Evolutionary conservation across 2,797 vertebrate genomes (phyloP), one percentile per base, ranked within the genome.

Genomic region (Enteromius treurensis): DNA sequence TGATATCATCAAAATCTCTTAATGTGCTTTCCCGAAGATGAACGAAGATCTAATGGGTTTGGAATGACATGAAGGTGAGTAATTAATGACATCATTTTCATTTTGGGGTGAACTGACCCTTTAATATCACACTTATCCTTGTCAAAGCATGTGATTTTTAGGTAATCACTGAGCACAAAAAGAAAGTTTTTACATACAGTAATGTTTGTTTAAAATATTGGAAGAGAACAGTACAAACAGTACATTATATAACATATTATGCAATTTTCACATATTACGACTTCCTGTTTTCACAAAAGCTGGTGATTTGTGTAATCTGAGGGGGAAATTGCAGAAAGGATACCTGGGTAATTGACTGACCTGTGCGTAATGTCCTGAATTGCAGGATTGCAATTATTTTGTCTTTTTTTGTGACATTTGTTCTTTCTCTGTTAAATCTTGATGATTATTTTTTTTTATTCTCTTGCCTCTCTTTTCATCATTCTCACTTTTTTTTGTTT

Each of bases 241-340:
- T 60, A 15, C 19, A 45, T 64, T 70, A 49, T 77, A 32, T 68
- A 40, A 40, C 67, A 67, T 4, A 40, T 23, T 14, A 58, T 40
- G 62, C 26, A 49, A 26, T 69, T 4, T 58, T 64, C 23, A 67
- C 32, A 68, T 69, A 42, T 86, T 69, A 60, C 74, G 74, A 62
- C 73, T 71, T 80, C 47, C 71, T 73, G 67, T 84, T 84, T 77
- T 82, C 65, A 68, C 55, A 70, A 75, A 76, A 67, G 67, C 64
- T 75, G 21, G 21, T 58, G 42, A 79, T 87, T 80, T 75, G 62
- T 73, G 73, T 75, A 74, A 79, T 81, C 49, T 23, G 62, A 73
- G 62, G 40, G 40, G 80, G 65, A 84, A 85, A 86, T 88, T 70
- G 70, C 76, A 37, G 80, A 86, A 82, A 84, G 79, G 69, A 81